Evolutionary conservation across 2,888 invertebrate genomes (phyloP).

Genomic region (Aspidiotus destructor): DNA sequence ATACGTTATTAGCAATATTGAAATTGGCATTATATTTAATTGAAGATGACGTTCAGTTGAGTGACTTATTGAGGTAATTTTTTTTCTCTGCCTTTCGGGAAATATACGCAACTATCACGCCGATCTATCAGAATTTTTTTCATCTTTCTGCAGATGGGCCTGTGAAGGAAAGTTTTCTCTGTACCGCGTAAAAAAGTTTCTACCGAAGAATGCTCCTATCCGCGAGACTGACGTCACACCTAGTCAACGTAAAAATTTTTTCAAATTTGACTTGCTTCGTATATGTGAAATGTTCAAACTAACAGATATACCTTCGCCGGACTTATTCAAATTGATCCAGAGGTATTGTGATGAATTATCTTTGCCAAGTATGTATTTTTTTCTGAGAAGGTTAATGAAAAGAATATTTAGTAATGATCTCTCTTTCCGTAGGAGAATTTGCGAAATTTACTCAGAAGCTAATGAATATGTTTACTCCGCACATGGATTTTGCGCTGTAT

Average conservation of each 20-base stretch:
- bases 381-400: neutral
- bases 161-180: too few species aligned
- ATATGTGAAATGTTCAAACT: slow-evolving; percentile 27
- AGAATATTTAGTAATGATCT: neutral
- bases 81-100: neutral
- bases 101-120: too few species aligned
- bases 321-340: slow-evolving; percentile 40
- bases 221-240: too few species aligned
- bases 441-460: slow-evolving; percentile 41
- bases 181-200: too few species aligned
- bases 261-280: too few species aligned
- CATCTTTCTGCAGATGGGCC: too few species aligned
- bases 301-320: slow-evolving; percentile 40
- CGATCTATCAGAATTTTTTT: too few species aligned
- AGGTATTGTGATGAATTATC: slow-evolving; percentile 43
- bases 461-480: slow-evolving; percentile 40
- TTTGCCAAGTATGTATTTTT: slow-evolving; percentile 42
- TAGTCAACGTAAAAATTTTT: too few species aligned
- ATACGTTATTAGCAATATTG: slow-evolving; percentile 49
- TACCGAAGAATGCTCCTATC: too few species aligned
- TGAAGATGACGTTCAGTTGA: slow-evolving; percentile 55
- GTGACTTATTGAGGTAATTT: slow-evolving; percentile 53
- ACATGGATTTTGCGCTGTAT: slow-evolving; percentile 38
- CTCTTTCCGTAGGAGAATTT: slow-evolving; percentile 39
- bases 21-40: slow-evolving; percentile 57